Base-by-base conservation (phyloP, 2,113 vertebrate genomes). In the Galeopterus variegatus region DNA sequence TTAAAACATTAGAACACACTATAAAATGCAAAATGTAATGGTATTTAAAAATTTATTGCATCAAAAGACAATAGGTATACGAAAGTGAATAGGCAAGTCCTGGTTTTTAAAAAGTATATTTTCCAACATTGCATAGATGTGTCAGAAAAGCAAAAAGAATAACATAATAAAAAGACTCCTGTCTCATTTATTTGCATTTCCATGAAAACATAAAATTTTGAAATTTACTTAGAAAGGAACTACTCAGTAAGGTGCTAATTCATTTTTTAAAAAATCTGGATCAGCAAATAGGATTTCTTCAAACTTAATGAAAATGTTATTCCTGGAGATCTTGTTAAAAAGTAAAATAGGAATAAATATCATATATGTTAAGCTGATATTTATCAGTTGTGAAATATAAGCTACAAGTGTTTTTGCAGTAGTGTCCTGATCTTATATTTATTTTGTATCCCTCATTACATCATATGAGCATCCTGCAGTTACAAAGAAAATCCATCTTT, bases 231-330 rank as follows among this genome's bases (percentile, higher is more conserved):
- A 41, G 65, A 50, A 91, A 95, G 69, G 52, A 85, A 48, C 14
- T 80, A 62, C 19, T 86, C 6, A 69, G 2, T 92, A 80, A 96
- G 19, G 67, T 24, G 31, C 28, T 88, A 54, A 93, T 88, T 82
- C 15, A 52, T 52, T 65, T 77, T 93, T 93, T 77, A 0, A 64
- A 93, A 56, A 56, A 80, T 80, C 28, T 73, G 24, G 36, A 41
- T 84, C 54, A 90, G 48, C 33, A 90, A 83, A 62, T 87, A 77
- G 18, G 3, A 94, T 96, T 89, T 89, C 41, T 93, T 96, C 17
- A 97, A 72, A 83, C 8, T n/a, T 91, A 58, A 18, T 77, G 41
- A 79, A 86, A 92, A 41, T 41, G 50, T 75, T 93, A 45, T 85
- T 89, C 15, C 85, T 88, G 19, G 21, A 69, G 62, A 28, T 50